Base-by-base conservation (phyloP, 2,888 invertebrate species). In the Megamerina dolium region DNA sequence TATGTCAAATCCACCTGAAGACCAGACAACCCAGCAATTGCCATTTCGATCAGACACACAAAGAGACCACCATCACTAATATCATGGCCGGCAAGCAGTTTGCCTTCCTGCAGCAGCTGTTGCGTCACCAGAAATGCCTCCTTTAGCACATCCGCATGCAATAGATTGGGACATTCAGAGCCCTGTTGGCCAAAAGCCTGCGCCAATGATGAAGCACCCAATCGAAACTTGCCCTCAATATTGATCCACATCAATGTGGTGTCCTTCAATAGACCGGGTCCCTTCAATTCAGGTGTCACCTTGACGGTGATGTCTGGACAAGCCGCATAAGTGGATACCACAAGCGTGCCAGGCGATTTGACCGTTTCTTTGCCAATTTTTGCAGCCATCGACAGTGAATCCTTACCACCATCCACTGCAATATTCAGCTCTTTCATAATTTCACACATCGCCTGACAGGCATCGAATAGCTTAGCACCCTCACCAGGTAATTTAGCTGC, bases 301-400 rank as follows among this genome's bases (percentile, higher is more conserved):
- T 84, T 80, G 36, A 83, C 77, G 5, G 80, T 79, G 13, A 99
- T 81, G 66, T 99, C 90, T 0, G 91, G 88, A 67, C 96, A 96
- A 0, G 93, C 91, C 0, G 91, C 96, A 69, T 97, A 99, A 0
- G 90, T 85, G 1, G 96, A 96, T n/a, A 99, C 81, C 0, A 97
- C 97, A 39, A 97, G 74, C 0, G 94, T 89, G 16, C 94, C 94
- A 23, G 87, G 87, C 1, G 87, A 83, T 63, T 83, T 85, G 0
- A 87, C 79, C 52, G 78, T 75, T 44, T 83, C 74, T 2, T 76
- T 75, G 1, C 77, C 80, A 6, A 94, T 85, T 56, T 88, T 78
- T 2, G 95, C 94, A 37, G 95, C 90, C 97, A 97, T 99, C 42
- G 94, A 93, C 14, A 99, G 75, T 6, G 95, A 94, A 75, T 97